A percentile compares a stretch with the other conserved stretches of the same genome.
These are phyloP conservation scores for Periphyllus acericola DNA, from an alignment of 2,888 invertebrate species.

Conservation along the genomic window DNA sequence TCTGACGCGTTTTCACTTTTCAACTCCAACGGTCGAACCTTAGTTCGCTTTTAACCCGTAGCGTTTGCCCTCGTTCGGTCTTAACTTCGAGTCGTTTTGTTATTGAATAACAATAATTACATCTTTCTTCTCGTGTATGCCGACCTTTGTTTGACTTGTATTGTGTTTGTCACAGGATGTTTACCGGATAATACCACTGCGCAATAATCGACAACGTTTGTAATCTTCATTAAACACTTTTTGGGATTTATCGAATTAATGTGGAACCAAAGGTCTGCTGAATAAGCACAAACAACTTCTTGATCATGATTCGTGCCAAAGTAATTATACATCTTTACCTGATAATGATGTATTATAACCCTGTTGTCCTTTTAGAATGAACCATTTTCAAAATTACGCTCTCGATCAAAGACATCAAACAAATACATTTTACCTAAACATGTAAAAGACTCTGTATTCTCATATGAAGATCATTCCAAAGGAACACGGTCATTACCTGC, in stretches of 20 bases:
- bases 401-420: slow-evolving; percentile 60
- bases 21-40: too few species aligned
- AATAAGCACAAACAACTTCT: slow-evolving; percentile 23
- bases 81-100: too few species aligned
- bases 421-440: slow-evolving; percentile 63
- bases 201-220: not conserved
- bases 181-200: not conserved
- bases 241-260: slow-evolving; percentile 22
- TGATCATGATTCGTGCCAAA: slow-evolving; percentile 48
- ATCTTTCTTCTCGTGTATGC: too few species aligned
- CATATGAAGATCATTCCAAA: slow-evolving; percentile 58
- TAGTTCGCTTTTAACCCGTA: too few species aligned
- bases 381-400: slow-evolving; percentile 61
- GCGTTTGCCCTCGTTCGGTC: too few species aligned
- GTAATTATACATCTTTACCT: slow-evolving; percentile 14
- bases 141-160: not conserved
- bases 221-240: not conserved
- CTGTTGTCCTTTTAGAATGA: slow-evolving; percentile 58
- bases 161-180: not conserved
- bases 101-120: too few species aligned
- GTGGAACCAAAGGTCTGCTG: not conserved
- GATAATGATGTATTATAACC: not conserved
- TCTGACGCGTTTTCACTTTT: too few species aligned
- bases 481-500: slow-evolving; percentile 67
- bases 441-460: slow-evolving; percentile 26